These are phyloP conservation scores for Poicephalus meyeri DNA, from an alignment of 2,113 vertebrate genomes.

Conservation along the genomic window DNA sequence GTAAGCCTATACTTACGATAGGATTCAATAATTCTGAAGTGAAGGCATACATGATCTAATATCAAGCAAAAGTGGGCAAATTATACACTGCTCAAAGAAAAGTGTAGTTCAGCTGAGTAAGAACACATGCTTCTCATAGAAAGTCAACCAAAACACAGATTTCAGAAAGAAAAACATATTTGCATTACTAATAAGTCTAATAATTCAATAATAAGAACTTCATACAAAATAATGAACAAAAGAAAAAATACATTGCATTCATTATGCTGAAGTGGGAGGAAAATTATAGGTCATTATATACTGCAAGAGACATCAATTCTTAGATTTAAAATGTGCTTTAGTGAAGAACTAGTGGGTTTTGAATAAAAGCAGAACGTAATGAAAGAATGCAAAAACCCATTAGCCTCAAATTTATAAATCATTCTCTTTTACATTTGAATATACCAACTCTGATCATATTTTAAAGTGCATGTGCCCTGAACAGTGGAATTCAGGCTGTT, in stretches of 20 bases:
- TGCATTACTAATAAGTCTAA: background rate
- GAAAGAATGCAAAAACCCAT: background rate
- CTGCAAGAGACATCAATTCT: background rate
- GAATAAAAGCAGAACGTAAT: background rate
- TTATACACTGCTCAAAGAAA: background rate
- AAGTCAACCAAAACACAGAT: background rate
- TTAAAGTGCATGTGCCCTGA: background rate
- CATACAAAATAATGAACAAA: background rate
- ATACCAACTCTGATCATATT: background rate
- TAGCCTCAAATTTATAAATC: background rate
- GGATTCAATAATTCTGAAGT: background rate
- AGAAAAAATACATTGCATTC: background rate
- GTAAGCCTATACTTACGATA: background rate
- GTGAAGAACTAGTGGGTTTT: background rate
- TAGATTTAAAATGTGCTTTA: background rate
- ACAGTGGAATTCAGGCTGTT: background rate
- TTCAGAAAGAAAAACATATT: background rate
- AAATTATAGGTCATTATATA: background rate
- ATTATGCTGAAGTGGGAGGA: background rate
- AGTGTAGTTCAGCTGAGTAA: background rate
- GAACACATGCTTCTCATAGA: background rate
- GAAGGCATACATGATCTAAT: background rate
- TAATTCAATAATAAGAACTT: background rate
- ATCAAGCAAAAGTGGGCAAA: background rate
- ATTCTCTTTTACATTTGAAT: background rate